These are phyloP conservation scores for Piprites chloris DNA, from an alignment of 2,113 vertebrate genomes.

Conservation along the genomic window DNA sequence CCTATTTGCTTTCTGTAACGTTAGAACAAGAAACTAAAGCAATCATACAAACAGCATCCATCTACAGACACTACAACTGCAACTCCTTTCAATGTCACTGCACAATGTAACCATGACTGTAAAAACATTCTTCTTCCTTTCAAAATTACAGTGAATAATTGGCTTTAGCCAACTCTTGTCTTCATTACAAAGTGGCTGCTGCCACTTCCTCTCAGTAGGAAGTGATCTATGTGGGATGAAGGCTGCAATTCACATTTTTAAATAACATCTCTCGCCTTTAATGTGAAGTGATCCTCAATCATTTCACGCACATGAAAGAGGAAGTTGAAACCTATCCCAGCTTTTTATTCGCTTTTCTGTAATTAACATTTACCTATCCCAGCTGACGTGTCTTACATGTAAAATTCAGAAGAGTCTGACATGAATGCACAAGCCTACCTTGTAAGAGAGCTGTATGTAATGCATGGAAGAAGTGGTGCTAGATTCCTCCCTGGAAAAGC, in stretches of 20 bases:
- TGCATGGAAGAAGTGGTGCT: neutral
- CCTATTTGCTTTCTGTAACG: neutral
- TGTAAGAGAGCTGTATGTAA: neutral
- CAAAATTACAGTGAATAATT: neutral
- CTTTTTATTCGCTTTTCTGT: slow-evolving; percentile 13
- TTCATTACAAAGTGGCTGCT: slow-evolving; percentile 19
- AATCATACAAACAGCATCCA: neutral
- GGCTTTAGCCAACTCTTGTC: neutral
- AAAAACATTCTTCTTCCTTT: neutral
- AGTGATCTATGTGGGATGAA: slow-evolving; percentile 6
- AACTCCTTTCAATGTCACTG: neutral
- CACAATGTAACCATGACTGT: neutral
- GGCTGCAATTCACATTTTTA: slow-evolving; percentile 1
- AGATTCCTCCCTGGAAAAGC: slow-evolving; percentile 24
- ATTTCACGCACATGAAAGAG: neutral
- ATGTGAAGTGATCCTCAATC: slow-evolving; percentile 19
- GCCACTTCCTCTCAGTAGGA: slow-evolving; percentile 9
- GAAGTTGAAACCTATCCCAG: neutral
- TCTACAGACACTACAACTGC: neutral
- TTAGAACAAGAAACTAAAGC: neutral
- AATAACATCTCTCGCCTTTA: slow-evolving; percentile 31
- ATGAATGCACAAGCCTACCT: neutral
- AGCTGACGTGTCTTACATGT: neutral
- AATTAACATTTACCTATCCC: slow-evolving; percentile 43
- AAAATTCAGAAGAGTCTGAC: neutral